Conservation (phyloP, 2,113 vertebrate species). For the Tricholaema leucomelas region DNA sequence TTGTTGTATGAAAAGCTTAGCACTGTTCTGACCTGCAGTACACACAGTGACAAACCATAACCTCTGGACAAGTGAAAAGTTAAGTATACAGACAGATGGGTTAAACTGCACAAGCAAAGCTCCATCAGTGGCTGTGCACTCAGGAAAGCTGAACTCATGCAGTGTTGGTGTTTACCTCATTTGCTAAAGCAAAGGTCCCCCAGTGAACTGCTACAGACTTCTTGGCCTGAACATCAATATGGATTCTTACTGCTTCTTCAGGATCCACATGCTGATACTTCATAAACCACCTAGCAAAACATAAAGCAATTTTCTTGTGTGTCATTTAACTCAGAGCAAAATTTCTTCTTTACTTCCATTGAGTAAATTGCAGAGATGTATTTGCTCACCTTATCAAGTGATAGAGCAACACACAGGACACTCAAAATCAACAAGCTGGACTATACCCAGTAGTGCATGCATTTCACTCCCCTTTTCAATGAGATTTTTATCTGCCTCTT, state of each 20-base stretch:
- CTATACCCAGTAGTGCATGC: background rate
- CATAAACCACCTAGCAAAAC: conserved; percentile 89
- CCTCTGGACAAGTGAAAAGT: background rate
- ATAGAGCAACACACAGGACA: background rate
- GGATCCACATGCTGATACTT: conserved; percentile 92
- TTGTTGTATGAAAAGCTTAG: background rate
- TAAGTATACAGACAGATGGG: background rate
- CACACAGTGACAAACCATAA: too few relatives aligned
- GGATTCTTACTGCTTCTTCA: conserved; percentile 92
- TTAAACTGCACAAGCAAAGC: background rate
- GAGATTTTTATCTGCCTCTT: background rate
- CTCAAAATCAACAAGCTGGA: background rate
- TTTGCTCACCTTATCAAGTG: background rate
- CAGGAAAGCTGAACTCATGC: background rate
- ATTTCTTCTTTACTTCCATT: background rate
- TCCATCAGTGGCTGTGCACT: background rate
- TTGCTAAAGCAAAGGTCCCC: conserved; percentile 94
- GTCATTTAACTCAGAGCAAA: background rate
- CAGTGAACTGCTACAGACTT: conserved; percentile 93
- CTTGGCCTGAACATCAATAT: conserved; percentile 89
- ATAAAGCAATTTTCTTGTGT: conserved; percentile 20
- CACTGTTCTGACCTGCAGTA: background rate
- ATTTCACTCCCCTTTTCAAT: background rate
- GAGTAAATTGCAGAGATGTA: background rate
- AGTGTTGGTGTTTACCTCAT: conserved; percentile 81